Evolutionary conservation across 2,888 invertebrate genomes (phyloP), one percentile per base, ranked within the genome.

Genomic region (Pristionchus entomophagus): DNA sequence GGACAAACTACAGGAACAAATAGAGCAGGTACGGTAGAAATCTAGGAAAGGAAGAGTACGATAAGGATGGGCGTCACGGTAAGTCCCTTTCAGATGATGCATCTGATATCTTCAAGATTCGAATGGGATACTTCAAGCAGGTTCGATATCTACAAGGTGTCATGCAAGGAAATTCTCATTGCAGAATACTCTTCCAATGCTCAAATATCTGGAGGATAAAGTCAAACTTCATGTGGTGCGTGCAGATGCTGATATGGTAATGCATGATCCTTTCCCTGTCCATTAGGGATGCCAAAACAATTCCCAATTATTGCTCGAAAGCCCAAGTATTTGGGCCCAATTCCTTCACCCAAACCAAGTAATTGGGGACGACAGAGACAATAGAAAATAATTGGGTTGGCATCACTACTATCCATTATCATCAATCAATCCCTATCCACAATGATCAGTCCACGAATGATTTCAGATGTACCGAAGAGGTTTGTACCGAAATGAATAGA

Each of bases 161-260:
- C 17, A 19, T 81, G 35, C 29, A 22, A 22, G 32, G 10, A 29
- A 17, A 62, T 2, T 38, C 38, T 4, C 17, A 35, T 56, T 56
- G 3, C 81, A 97, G 92, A 95, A 96, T 86, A 96, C 97, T 0
- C 95, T 97, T 90, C 97, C 97, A 1, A 96, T 97, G 96, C 95
- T 97, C 86, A 97, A 97, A 94, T 95, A 95, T 1, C 94, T 97
- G 94, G 97, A 97, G 93, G 96, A 96, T 91, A 96, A 96, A 88
- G 96, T 96, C 92, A 95, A 97, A 81, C 95, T 97, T 77, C 96
- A 96, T 88, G 97, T 97, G 93, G 97, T 97, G 94, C 95, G 96
- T 86, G 59, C 84, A 69, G 88, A 88, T 53, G 53, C 84, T n/a
- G 73, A 73, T 73, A 83, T 78, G 85, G 85, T 78, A 85, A 69